Evolutionary conservation across 2,888 invertebrate species (phyloP), one percentile per base, ranked within the genome.

Genomic region (Drosophila longiperda): DNA sequence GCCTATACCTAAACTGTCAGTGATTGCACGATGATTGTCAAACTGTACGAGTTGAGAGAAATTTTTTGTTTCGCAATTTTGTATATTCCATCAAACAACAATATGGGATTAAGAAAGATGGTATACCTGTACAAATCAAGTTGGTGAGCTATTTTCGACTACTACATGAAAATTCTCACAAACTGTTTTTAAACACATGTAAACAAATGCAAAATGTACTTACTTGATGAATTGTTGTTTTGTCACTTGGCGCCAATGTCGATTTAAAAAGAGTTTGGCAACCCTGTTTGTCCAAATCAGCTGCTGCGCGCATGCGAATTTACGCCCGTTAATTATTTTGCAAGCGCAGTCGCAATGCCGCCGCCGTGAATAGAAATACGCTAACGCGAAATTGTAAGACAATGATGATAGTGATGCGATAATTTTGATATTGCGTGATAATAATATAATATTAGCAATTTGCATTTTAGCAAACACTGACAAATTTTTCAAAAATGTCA

Each of bases 341-440:
- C 73, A 71, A 72, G 66, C 78, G 82, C 82, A 82, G 82, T 82
- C 82, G 82, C 82, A 82, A 78, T 82, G 82, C 60, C 62, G 82
- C 68, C 66, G 67, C 63, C 79, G 78, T 62, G 60, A 79, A 72
- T 49, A 38, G 38, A 57, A 52, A 54, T 38, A 62, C 53, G 33
- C 33, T 49, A 55, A 61, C 54, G 71, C 64, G 66, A 63, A 34
- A 20, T 70, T 58, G 29, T 38, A 20, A 45, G 8, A 63, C 40
- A n/a, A n/a, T 38, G 23, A 57, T 48, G 20, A 12, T 49, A 58
- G 58, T 73, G 65, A 65, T 60, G 62, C 59, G 42, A 61, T 12
- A 54, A 54, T 58, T 64, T 61, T 32, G 23, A 57, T 17, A n/a
- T 58, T 53, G 62, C 66, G 75, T 78, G 67, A 57, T 72, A 5